These are phyloP conservation scores for Scaptomyza montana DNA, from an alignment of 1,140 invertebrate species.

Conservation along the genomic window DNA sequence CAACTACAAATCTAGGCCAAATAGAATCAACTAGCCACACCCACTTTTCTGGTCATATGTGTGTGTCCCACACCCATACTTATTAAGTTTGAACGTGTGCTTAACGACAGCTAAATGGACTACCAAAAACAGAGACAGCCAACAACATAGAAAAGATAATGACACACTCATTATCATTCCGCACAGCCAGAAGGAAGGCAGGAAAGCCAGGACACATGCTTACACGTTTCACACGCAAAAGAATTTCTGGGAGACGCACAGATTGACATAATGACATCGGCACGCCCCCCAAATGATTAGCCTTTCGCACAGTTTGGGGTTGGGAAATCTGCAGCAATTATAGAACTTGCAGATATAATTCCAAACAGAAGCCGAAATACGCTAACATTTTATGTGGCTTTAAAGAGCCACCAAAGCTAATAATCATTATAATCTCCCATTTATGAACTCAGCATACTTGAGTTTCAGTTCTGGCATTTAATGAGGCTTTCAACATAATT, in stretches of 20 bases:
- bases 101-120: constrained; percentile 78
- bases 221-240: constrained; percentile 36
- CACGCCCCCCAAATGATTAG: constrained; percentile 76
- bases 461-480: constrained; percentile 76
- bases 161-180: constrained; percentile 55
- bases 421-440: constrained; percentile 1
- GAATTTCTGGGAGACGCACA: constrained; percentile 34
- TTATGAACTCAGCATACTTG: constrained; percentile 21
- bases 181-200: neutral
- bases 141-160: constrained; percentile 67
- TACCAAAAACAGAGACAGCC: constrained; percentile 70
- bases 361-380: constrained; percentile 51
- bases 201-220: constrained; percentile 16
- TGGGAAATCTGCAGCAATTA: constrained; percentile 32
- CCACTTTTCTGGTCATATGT: constrained; percentile 5
- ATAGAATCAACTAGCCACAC: constrained; percentile 3
- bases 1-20: constrained; percentile 4
- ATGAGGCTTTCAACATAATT: constrained; percentile 80
- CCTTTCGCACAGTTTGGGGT: neutral
- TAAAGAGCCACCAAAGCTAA: constrained; percentile 50
- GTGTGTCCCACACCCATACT: constrained; percentile 6
- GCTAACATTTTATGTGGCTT: constrained; percentile 57
- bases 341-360: constrained; percentile 47
- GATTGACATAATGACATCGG: constrained; percentile 61
- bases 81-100: constrained; percentile 74